Evolutionary conservation across 2,113 vertebrate species (phyloP).

Genomic region (Australoheros scitulus): DNA sequence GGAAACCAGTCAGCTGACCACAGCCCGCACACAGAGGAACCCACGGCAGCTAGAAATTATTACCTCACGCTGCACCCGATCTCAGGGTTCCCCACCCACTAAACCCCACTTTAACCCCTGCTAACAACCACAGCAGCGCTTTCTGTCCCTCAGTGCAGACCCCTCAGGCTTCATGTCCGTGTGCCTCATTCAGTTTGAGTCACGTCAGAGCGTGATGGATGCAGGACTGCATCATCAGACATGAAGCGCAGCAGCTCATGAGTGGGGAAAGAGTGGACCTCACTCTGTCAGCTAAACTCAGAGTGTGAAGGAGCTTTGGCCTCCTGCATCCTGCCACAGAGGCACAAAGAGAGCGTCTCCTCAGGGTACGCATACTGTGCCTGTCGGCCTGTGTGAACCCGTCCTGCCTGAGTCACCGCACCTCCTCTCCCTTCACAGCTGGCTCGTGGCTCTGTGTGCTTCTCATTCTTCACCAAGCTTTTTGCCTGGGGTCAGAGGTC

Average conservation of each 20-base stretch:
- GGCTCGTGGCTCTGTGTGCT: neutral
- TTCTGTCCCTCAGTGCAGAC: rapidly evolving
- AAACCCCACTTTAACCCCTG: neutral
- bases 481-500: constrained; percentile 14
- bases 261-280: neutral
- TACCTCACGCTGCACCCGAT: rapidly evolving
- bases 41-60: neutral
- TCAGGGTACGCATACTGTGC: neutral
- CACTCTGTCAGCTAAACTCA: neutral
- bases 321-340: neutral
- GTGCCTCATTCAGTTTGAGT: neutral
- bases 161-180: neutral
- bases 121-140: neutral
- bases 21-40: neutral
- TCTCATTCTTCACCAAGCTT: neutral
- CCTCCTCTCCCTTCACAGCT: neutral
- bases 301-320: neutral
- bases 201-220: neutral
- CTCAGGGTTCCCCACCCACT: neutral
- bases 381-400: neutral
- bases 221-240: neutral
- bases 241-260: neutral
- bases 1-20: neutral
- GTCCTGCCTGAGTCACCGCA: neutral
- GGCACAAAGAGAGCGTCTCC: neutral